Evolutionary conservation across 2,113 vertebrate species (phyloP).

Genomic region (Eclectus roratus): DNA sequence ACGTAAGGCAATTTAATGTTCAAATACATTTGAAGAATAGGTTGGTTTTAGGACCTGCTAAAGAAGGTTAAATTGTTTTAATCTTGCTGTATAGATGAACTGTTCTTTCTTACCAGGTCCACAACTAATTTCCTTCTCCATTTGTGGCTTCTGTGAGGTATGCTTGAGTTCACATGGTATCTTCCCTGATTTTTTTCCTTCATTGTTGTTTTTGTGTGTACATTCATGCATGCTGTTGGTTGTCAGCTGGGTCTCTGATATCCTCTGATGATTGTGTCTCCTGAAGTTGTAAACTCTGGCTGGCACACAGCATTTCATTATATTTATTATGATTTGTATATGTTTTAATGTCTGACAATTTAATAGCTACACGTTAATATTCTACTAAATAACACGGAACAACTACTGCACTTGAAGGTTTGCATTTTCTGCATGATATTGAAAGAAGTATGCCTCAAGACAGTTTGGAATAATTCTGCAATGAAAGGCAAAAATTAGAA

Average conservation of each 20-base stretch:
- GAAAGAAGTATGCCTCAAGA: conserved; percentile 60
- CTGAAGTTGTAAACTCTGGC: conserved; percentile 10
- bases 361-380: conserved; percentile 60
- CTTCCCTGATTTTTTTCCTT: not conserved
- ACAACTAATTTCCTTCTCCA: not conserved
- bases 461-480: conserved; percentile 49
- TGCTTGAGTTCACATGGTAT: not conserved
- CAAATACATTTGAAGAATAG: not conserved
- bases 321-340: conserved; percentile 53
- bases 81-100: not conserved
- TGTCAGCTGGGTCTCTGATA: not conserved
- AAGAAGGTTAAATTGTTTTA: not conserved
- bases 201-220: not conserved
- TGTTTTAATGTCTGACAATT: conserved; percentile 62
- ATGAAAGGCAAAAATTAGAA: conserved; percentile 54
- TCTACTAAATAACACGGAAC: conserved; percentile 34
- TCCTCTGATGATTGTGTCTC: not conserved
- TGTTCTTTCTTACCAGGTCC: not conserved
- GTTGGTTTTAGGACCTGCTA: not conserved
- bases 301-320: not conserved
- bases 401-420: conserved; percentile 35
- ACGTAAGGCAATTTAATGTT: not conserved
- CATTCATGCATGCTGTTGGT: not conserved
- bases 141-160: not conserved
- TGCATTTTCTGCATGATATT: conserved; percentile 52